Conservation (phyloP, 2,888 invertebrate genomes). For the Drosophila flavopinicola region DNA sequence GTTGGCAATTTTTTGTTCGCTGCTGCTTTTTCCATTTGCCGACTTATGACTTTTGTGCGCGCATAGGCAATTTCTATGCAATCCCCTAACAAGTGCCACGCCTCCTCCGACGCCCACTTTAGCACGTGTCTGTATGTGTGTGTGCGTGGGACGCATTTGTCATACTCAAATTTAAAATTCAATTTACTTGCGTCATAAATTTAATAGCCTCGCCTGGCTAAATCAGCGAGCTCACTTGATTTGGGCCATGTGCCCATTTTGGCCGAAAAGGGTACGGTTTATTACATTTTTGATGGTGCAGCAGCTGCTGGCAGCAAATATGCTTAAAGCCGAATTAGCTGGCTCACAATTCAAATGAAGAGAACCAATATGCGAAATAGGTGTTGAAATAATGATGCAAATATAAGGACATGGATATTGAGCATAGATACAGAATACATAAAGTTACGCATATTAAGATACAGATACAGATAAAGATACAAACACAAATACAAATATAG, state of each 20-base stretch:
- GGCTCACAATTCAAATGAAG: not conserved
- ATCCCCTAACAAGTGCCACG: not conserved
- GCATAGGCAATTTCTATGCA: conserved; percentile 72
- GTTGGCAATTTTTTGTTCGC: conserved; percentile 57
- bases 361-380: too few relatives aligned
- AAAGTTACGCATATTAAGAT: too few relatives aligned
- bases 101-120: not conserved
- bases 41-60: conserved; percentile 77
- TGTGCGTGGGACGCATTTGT: conserved; percentile 71
- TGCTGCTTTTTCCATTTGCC: conserved; percentile 42
- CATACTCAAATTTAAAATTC: conserved; percentile 83
- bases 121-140: conserved; percentile 18
- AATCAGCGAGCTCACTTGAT: conserved; percentile 54
- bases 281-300: conserved; percentile 13
- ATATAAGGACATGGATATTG: too few relatives aligned
- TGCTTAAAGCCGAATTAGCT: conserved; percentile 1
- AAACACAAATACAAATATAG: too few relatives aligned
- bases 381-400: too few relatives aligned
- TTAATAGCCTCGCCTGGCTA: conserved; percentile 67
- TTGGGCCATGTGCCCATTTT: conserved; percentile 38
- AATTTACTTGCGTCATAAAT: conserved; percentile 82
- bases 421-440: too few relatives aligned
- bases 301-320: conserved; percentile 9
- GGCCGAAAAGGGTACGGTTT: conserved; percentile 28
- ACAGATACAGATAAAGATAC: too few relatives aligned